A percentile compares a stretch with the other conserved stretches of the same genome.
These are phyloP conservation scores for Nettapus auritus DNA, from an alignment of 2,113 vertebrate genomes.

Conservation along the genomic window DNA sequence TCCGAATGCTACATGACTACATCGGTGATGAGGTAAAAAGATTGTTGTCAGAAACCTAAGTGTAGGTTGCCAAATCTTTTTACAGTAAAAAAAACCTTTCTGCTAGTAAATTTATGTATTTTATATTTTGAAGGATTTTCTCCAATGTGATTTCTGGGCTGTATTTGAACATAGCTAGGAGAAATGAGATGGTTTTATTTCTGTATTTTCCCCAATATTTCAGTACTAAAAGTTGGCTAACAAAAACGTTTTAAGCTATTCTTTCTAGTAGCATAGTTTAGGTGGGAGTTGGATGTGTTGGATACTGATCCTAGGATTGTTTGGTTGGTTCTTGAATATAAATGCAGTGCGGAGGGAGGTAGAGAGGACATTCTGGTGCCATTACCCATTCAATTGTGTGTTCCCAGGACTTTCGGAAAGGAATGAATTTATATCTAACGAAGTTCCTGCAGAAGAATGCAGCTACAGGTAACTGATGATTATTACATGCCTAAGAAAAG, in stretches of 20 bases:
- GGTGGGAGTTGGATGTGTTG: neutral
- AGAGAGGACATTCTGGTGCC: neutral
- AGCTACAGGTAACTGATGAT: conserved; percentile 86
- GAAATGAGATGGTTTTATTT: neutral
- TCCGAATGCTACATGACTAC: conserved; percentile 98
- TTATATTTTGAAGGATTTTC: neutral
- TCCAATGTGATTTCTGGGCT: neutral
- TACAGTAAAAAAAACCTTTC: accelerated
- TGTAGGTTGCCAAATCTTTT: neutral
- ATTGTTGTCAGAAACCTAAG: neutral
- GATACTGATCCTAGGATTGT: too few relatives aligned
- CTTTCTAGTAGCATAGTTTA: neutral
- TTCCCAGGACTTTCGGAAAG: conserved; percentile 95
- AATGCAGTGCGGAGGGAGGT: neutral
- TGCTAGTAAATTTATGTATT: neutral
- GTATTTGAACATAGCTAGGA: neutral
- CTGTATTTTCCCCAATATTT: too few relatives aligned
- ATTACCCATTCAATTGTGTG: neutral
- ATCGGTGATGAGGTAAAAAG: conserved; percentile 92
- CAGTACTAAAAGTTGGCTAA: neutral
- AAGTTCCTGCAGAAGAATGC: conserved; percentile 98
- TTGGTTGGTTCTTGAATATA: neutral
- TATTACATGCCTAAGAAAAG: neutral
- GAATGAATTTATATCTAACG: conserved; percentile 95
- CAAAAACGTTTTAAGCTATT: neutral